Percentiles rank a stretch among this genome's conserved stretches.
Conservation (phyloP, 2,113 vertebrate species). For the Carettochelys insculpta region DNA sequence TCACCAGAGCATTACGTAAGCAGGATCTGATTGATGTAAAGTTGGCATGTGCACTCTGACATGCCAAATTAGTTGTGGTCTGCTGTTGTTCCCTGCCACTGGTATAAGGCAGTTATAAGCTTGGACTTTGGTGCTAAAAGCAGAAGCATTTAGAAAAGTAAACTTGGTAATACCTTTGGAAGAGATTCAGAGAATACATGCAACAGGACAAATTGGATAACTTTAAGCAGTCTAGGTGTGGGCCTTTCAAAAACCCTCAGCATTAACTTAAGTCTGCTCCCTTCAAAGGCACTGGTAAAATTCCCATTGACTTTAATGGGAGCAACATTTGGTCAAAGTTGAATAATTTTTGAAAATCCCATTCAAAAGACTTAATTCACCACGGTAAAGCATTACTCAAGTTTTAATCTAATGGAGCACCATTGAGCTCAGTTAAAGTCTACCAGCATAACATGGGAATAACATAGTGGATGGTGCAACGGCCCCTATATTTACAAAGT, state of each 20-base stretch:
- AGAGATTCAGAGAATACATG: neutral
- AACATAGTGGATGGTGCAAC: neutral
- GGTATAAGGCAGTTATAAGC: neutral
- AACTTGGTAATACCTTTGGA: neutral
- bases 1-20: neutral
- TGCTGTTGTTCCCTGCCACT: neutral
- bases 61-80: neutral
- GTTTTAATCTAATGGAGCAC: neutral
- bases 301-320: neutral
- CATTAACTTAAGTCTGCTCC: neutral
- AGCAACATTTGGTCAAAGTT: neutral
- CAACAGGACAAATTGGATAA: neutral
- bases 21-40: neutral
- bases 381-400: neutral
- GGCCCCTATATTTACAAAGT: neutral
- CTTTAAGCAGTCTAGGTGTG: neutral
- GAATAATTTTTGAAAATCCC: neutral
- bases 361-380: neutral
- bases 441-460: neutral
- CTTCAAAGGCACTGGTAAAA: neutral
- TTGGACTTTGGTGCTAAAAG: neutral
- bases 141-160: neutral
- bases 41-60: neutral
- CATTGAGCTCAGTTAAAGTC: fast-evolving
- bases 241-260: neutral